Conservation (phyloP, 2,797 vertebrate genomes). For the Sitta carolinensis region DNA sequence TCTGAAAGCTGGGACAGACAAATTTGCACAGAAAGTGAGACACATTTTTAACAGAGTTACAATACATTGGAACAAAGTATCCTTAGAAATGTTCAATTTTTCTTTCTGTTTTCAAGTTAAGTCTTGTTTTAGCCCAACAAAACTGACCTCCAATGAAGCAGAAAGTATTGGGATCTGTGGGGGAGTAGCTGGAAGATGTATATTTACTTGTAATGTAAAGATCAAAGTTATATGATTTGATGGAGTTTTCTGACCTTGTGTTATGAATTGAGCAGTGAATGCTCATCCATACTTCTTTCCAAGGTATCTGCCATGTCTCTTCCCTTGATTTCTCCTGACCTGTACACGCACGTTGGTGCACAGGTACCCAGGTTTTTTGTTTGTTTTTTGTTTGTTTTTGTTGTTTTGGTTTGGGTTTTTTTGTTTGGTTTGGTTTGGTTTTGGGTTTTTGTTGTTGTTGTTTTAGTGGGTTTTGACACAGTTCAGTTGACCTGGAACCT, state of each 20-base stretch:
- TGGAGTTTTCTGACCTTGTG: background rate
- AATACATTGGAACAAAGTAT: background rate
- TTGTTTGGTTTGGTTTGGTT: background rate
- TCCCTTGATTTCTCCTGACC: background rate
- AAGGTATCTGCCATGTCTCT: accelerated
- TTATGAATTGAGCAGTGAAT: background rate
- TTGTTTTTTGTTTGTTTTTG: background rate
- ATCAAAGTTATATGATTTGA: background rate
- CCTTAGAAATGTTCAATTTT: background rate
- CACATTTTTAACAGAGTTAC: background rate
- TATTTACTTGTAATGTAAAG: background rate
- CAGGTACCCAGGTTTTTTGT: background rate
- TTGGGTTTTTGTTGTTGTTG: background rate
- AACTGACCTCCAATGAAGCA: background rate
- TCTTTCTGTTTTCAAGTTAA: background rate
- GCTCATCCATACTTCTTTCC: background rate
- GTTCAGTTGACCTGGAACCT: background rate
- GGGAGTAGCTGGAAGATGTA: background rate
- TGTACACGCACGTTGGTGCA: background rate
- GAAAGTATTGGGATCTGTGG: background rate
- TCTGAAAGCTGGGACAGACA: background rate
- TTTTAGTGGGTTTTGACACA: background rate
- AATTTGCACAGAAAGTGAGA: background rate
- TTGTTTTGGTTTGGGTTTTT: background rate
- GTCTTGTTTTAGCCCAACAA: background rate